phyloP scores from a whole-genome alignment of 2,888 invertebrate genomes.

The Drosophila histrio region DNA sequence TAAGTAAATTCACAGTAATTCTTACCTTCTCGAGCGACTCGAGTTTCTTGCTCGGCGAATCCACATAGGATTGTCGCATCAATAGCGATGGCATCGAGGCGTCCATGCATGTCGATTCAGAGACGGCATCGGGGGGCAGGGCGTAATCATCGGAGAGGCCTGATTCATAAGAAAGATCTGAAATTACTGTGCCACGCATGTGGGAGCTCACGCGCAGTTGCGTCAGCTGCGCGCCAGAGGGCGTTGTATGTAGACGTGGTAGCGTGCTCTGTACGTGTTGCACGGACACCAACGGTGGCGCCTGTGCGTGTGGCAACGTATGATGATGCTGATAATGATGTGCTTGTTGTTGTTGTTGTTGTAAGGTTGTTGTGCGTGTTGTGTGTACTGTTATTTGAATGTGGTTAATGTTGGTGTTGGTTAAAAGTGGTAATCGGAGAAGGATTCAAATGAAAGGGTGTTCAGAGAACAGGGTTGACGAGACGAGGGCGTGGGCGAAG shows the following conservation, averaged over 20 bases:
- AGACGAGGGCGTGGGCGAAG: conserved; percentile 11
- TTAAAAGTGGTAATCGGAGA: conserved; percentile 34
- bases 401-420: conserved; percentile 42
- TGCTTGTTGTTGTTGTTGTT: conserved; percentile 32
- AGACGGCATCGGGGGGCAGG: conserved; percentile 96
- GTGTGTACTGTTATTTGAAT: conserved; percentile 54
- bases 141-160: conserved; percentile 98
- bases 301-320: conserved; percentile 56
- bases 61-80: conserved; percentile 87
- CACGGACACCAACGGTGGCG: conserved; percentile 42
- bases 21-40: conserved; percentile 92
- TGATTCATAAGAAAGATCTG: conserved; percentile 96
- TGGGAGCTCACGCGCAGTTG: conserved; percentile 79
- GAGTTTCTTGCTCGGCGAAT: conserved; percentile 87
- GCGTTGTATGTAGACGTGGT: conserved; percentile 63
- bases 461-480: not conserved
- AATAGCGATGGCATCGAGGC: conserved; percentile 89
- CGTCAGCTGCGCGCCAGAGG: conserved; percentile 68
- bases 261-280: conserved; percentile 63
- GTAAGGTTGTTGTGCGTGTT: conserved; percentile 33
- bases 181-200: conserved; percentile 85
- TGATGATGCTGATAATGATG: conserved; percentile 57
- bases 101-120: conserved; percentile 91
- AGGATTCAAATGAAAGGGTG: conserved; percentile 23
- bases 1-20: not conserved